phyloP scores from a whole-genome alignment of 2,888 invertebrate species.

The Drosophila robusta region DNA sequence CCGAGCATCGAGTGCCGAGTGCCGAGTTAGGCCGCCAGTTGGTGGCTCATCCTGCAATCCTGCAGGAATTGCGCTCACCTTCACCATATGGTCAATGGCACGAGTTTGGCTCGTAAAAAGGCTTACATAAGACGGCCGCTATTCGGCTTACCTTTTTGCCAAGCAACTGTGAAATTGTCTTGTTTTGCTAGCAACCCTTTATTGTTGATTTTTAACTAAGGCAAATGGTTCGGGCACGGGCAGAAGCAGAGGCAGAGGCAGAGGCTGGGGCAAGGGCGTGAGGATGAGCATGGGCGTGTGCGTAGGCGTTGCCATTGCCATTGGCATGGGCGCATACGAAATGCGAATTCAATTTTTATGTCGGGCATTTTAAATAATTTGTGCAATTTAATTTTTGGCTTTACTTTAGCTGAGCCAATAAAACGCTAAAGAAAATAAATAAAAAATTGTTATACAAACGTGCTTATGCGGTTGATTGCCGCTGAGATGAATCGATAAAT shows the following conservation, averaged over 20 bases:
- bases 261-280: background rate
- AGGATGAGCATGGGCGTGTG: slow-evolving; percentile 6
- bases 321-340: slow-evolving; percentile 36
- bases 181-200: slow-evolving; percentile 72
- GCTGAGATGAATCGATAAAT: slow-evolving; percentile 48
- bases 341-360: slow-evolving; percentile 72
- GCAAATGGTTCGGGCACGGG: slow-evolving; percentile 19
- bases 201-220: slow-evolving; percentile 63
- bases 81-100: slow-evolving; percentile 77
- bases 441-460: slow-evolving; percentile 45
- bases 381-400: slow-evolving; percentile 74
- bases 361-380: slow-evolving; percentile 72
- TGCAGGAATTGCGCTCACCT: slow-evolving; percentile 65
- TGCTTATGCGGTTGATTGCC: slow-evolving; percentile 66
- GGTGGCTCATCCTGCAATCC: slow-evolving; percentile 57
- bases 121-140: slow-evolving; percentile 63
- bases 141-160: slow-evolving; percentile 70
- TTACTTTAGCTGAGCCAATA: slow-evolving; percentile 67
- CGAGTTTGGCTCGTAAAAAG: slow-evolving; percentile 76
- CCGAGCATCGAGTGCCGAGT: background rate
- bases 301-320: slow-evolving; percentile 18
- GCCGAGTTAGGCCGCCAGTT: slow-evolving; percentile 35
- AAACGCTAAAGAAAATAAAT: slow-evolving; percentile 40
- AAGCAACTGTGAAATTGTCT: slow-evolving; percentile 78
- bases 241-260: too few relatives aligned